phyloP scores from a whole-genome alignment of 2,797 vertebrate species.

The Phalloptychus januarius region DNA sequence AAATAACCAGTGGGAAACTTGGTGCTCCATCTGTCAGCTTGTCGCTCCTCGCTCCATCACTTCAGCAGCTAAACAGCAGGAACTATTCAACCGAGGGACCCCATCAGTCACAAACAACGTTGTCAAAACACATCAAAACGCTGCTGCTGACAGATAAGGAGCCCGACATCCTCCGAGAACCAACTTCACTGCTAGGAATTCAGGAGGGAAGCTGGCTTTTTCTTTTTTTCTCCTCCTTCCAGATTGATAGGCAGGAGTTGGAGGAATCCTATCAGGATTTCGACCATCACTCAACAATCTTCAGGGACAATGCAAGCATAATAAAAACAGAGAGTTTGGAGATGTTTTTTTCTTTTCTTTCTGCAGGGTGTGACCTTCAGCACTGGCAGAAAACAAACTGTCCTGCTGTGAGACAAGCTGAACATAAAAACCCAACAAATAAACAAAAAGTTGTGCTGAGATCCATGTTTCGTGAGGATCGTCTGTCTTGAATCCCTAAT shows the following conservation, averaged over 20 bases:
- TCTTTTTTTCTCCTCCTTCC: not conserved
- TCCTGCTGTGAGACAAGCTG: not conserved
- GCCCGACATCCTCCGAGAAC: slow-evolving; percentile 10
- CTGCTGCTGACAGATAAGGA: slow-evolving; percentile 50
- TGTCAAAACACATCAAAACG: slow-evolving; percentile 63
- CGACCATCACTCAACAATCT: slow-evolving; percentile 28
- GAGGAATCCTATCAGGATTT: slow-evolving; percentile 26
- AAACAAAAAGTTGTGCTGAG: not conserved
- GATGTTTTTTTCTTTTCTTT: slow-evolving; percentile 9
- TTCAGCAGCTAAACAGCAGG: slow-evolving; percentile 32
- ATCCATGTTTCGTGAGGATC: not conserved
- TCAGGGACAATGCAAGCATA: slow-evolving; percentile 10
- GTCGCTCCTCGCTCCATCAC: slow-evolving; percentile 58
- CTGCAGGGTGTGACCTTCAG: slow-evolving; percentile 17
- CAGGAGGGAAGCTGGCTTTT: slow-evolving; percentile 22
- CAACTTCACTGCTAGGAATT: slow-evolving; percentile 33
- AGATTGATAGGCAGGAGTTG: slow-evolving; percentile 37
- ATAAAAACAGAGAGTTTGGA: slow-evolving; percentile 35
- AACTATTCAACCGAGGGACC: slow-evolving; percentile 42
- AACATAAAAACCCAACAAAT: not conserved
- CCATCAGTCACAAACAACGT: slow-evolving; percentile 63
- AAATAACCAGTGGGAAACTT: slow-evolving; percentile 39
- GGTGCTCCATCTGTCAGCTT: slow-evolving; percentile 47
- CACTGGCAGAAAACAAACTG: slow-evolving; percentile 1
- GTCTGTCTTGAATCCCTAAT: slow-evolving; percentile 2